Evolutionary conservation across 2,888 invertebrate genomes (phyloP).

Genomic region (Tolmerus cingulatus): DNA sequence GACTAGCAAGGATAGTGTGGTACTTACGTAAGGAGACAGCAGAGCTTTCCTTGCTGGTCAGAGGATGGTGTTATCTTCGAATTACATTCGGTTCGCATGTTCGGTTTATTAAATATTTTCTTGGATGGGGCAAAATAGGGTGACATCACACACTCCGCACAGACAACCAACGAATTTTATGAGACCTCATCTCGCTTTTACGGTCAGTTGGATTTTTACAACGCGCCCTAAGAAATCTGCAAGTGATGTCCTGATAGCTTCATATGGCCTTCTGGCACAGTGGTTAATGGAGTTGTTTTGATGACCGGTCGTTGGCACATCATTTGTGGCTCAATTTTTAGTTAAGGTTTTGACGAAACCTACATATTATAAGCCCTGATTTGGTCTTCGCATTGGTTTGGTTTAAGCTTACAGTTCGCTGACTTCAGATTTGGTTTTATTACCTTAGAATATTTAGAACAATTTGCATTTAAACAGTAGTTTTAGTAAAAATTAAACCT

Average conservation of each 20-base stretch:
- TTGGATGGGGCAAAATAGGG: neutral
- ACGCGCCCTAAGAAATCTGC: slow-evolving; percentile 4
- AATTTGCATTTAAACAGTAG: too few species aligned
- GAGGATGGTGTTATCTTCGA: slow-evolving; percentile 41
- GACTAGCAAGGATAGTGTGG: neutral
- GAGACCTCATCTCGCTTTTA: neutral
- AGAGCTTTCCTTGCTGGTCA: neutral
- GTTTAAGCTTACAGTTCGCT: too few species aligned
- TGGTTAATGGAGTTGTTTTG: neutral
- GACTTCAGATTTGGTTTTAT: too few species aligned
- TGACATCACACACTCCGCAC: neutral
- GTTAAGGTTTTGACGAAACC: neutral
- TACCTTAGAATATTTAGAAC: too few species aligned
- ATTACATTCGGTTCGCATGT: slow-evolving; percentile 47
- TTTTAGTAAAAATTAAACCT: too few species aligned
- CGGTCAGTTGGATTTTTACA: slow-evolving; percentile 36
- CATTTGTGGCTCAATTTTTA: neutral
- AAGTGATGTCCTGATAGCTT: slow-evolving; percentile 11
- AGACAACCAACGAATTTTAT: slow-evolving; percentile 6
- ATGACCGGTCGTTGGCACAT: neutral
- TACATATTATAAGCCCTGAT: too few species aligned
- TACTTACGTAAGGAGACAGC: neutral
- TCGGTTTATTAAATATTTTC: slow-evolving; percentile 44
- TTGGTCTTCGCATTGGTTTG: too few species aligned
- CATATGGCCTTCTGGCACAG: neutral